Evolutionary conservation across 2,888 invertebrate genomes (phyloP), one percentile per base, ranked within the genome.

Genomic region (Noctua pronuba): DNA sequence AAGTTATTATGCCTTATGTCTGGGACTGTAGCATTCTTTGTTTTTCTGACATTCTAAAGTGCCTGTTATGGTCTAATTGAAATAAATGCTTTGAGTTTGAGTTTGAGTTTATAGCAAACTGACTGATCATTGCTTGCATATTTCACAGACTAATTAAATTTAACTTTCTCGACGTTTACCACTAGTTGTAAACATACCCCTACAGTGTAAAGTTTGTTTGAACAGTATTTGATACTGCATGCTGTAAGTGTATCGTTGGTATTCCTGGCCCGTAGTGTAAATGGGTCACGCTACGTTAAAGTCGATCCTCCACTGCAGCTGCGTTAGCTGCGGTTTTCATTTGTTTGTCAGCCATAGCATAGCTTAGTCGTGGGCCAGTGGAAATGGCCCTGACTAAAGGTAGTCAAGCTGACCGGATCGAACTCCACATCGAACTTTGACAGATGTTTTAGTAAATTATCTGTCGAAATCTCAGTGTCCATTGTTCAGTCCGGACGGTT

Each of bases 171-270:
- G 6, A 10, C 49, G 21, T 35, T 35, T 44, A 10, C n/a, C 21
- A 21, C 64, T 35, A 5, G 6, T n/a, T 24, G 28, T 55, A 74
- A 73, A 55, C 18, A 44, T 18, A 62, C 21, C 6, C n/a, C 16
- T 46, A 21, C 55, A 10, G 11, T 44, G 52, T 31, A 71, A 80
- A 74, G 41, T 80, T 74, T 58, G 55, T 80, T 80, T 67, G 62
- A 80, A 64, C 49, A 80, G 71, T 65, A 72, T 75, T 72, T 68
- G 58, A 82, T 80, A 70, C 46, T n/a, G 49, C 24, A 46, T 68
- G 67, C 70, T 68, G 52, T 85, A 60, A 82, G 82, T 82, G 71
- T 71, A 75, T 71, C 60, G 74, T 82, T 80, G 58, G 71, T 75
- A 80, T 80, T 85, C 82, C 55, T n/a, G 31, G 16, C 24, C n/a